Percentiles rank a stretch among this genome's conserved stretches.
phyloP scores from a whole-genome alignment of 2,888 invertebrate species.

The Sarcophaga caerulescens region DNA sequence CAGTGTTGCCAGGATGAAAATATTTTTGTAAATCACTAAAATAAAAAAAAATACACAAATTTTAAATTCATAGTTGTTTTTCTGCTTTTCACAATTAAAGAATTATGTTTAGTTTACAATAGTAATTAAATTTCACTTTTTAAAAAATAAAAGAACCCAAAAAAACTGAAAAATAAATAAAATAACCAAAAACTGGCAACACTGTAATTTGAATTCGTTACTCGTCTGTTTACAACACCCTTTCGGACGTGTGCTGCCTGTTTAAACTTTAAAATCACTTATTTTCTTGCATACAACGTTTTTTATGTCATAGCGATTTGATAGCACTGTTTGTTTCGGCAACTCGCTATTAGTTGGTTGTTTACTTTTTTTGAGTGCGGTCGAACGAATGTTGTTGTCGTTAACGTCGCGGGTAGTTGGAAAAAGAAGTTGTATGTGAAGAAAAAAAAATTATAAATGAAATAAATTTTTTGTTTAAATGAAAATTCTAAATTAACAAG shows the following conservation, averaged over 20 bases:
- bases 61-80: too few relatives aligned
- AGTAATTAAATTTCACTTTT: too few relatives aligned
- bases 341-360: constrained; percentile 57
- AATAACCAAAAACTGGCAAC: not conserved
- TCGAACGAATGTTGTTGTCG: constrained; percentile 47
- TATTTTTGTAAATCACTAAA: too few relatives aligned
- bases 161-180: not conserved
- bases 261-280: not conserved
- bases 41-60: too few relatives aligned
- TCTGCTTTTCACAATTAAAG: too few relatives aligned
- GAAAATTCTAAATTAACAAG: constrained; percentile 9
- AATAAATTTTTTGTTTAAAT: not conserved
- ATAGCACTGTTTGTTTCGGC: constrained; percentile 19
- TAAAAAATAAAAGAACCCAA: too few relatives aligned
- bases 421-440: constrained; percentile 41
- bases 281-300: not conserved
- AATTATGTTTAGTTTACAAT: too few relatives aligned
- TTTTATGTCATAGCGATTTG: not conserved
- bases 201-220: not conserved
- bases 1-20: too few relatives aligned
- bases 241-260: too few relatives aligned
- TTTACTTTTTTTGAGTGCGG: constrained; percentile 60
- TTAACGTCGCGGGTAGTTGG: constrained; percentile 60
- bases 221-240: constrained; percentile 4
- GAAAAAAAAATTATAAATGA: constrained; percentile 26